Base-by-base conservation (phyloP, 1,140 invertebrate genomes). In the Ceratina australensis region DNA sequence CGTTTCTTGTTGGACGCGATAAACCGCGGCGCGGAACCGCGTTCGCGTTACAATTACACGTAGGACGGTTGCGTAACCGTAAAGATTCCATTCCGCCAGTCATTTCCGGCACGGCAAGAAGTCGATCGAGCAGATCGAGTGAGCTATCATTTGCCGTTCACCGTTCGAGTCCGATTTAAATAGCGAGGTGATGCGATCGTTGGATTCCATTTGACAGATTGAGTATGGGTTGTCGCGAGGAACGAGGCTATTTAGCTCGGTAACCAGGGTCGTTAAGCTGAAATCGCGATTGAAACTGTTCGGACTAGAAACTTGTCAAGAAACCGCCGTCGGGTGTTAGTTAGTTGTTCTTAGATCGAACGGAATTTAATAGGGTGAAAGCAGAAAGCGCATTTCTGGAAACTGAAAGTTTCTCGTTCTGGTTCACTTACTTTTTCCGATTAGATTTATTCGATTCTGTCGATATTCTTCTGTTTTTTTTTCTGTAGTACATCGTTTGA, bases 91-190 rank as follows among this genome's bases (percentile, higher is more conserved):
- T 79, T 82, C 28, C 56, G 26, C 47, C 33, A 20, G 24, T 64
- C 49, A 75, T 76, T 82, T 83, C n/a, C n/a, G n/a, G n/a, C 82
- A 56, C 18, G 71, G 76, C 61, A 82, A 79, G 71, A 83, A 82
- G 60, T 73, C 72, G 69, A 83, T 83, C 80, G 52, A 67, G 67
- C 59, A 47, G 22, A 42, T 33, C 64, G 28, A 49, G 65, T 24
- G 50, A 73, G 61, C 76, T 66, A 69, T 47, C 18, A 26, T 74
- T 65, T 42, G 20, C 16, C 47, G 24, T 50, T 49, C 20, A 24
- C 47, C 15, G 63, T 49, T 66, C 49, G 49, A 50, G n/a, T 65
- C 12, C 1, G 18, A 20, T 26, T 67, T 52, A 54, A 52, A 67
- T 67, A 52, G 50, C 10, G 24, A 7, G 24, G 49, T 22, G 47